phyloP scores from a whole-genome alignment of 1,140 invertebrate genomes.

The Macrostomum lignano region DNA sequence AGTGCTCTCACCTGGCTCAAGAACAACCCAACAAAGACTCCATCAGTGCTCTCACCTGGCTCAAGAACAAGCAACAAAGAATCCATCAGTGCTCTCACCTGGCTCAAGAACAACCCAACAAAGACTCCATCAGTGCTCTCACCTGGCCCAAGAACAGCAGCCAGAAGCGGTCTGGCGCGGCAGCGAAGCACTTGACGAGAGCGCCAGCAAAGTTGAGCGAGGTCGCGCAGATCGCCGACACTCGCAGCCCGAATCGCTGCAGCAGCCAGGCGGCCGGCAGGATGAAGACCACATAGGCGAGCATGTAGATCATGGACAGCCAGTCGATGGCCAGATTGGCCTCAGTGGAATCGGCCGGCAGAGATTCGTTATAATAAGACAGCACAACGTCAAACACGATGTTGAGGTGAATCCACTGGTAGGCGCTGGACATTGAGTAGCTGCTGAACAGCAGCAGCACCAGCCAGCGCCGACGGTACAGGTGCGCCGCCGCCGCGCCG shows the following conservation, averaged over 20 bases:
- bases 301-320: constrained; percentile 91
- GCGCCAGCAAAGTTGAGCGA: constrained; percentile 54
- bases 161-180: constrained; percentile 44
- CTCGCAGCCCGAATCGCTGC: constrained; percentile 53
- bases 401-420: constrained; percentile 34
- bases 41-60: no score
- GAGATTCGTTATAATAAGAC: constrained; percentile 22
- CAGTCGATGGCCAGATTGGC: constrained; percentile 45
- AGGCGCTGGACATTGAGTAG: constrained; percentile 59
- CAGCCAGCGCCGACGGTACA: constrained; percentile 51
- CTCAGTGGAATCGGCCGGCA: constrained; percentile 15
- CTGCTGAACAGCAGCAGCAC: constrained; percentile 56
- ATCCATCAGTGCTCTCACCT: no score
- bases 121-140: no score
- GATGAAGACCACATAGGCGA: constrained; percentile 71
- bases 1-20: no score
- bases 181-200: constrained; percentile 61
- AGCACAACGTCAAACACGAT: constrained; percentile 27
- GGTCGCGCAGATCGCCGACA: constrained; percentile 50
- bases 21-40: no score
- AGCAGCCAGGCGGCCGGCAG: constrained; percentile 74
- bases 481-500: no score
- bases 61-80: no score
- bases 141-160: no score
- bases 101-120: no score